Conservation (phyloP, 2,113 vertebrate species). For the Melanotaenia duboulayi region DNA sequence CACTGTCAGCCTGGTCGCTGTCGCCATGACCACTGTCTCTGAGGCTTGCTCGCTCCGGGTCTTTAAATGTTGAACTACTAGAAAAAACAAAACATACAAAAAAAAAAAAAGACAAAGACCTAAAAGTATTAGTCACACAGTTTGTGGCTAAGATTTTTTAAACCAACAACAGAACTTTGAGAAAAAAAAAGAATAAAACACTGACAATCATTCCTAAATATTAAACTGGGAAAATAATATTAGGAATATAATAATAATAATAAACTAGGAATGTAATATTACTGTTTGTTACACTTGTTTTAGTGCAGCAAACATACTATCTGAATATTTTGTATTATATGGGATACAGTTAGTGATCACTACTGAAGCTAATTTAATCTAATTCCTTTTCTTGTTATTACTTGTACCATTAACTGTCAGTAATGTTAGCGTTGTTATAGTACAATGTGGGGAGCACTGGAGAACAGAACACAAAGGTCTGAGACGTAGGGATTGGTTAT, state of each 20-base stretch:
- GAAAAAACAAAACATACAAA: constrained; percentile 1
- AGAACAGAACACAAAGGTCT: constrained; percentile 40
- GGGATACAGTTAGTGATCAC: constrained; percentile 80
- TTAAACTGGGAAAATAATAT: constrained; percentile 63
- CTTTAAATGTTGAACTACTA: constrained; percentile 99
- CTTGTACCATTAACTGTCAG: constrained; percentile 35
- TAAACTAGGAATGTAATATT: constrained; percentile 62
- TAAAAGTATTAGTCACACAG: not conserved
- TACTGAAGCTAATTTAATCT: constrained; percentile 49
- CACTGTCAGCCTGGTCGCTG: constrained; percentile 99
- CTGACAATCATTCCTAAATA: constrained; percentile 25
- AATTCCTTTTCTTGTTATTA: not conserved
- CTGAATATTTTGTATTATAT: constrained; percentile 9
- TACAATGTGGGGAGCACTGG: constrained; percentile 11
- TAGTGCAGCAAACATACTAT: not conserved
- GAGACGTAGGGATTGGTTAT: constrained; percentile 40
- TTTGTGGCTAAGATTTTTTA: not conserved
- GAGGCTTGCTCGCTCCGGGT: constrained; percentile 98
- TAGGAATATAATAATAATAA: no score
- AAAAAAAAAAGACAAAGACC: constrained; percentile 11
- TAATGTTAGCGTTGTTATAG: constrained; percentile 12
- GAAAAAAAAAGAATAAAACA: constrained; percentile 19
- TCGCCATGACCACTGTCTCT: constrained; percentile 99
- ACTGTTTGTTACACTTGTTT: no score
- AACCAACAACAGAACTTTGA: not conserved